Evolutionary conservation across 2,888 invertebrate genomes (phyloP).

Genomic region (Priapulus caudatus): DNA sequence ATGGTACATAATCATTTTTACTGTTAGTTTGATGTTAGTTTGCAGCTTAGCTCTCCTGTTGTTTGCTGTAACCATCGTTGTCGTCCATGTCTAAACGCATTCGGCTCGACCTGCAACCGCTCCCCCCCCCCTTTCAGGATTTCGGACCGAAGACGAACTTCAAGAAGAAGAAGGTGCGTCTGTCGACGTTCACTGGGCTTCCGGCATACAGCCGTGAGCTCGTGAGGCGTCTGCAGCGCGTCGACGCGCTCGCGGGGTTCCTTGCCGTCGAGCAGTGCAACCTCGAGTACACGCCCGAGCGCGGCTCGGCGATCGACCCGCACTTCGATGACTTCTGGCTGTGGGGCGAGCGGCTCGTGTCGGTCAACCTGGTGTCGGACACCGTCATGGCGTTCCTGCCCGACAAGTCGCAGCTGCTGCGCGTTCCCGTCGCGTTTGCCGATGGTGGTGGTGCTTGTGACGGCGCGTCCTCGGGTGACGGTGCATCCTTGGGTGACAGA

Average conservation of each 20-base stretch:
- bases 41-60: background rate
- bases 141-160: conserved; percentile 98
- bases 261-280: conserved; percentile 88
- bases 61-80: too few relatives aligned
- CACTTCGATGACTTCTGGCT: conserved; percentile 99
- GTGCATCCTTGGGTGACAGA: too few relatives aligned
- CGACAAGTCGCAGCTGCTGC: too few relatives aligned
- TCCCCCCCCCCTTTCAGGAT: conserved; percentile 56
- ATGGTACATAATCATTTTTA: background rate
- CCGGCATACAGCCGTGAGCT: conserved; percentile 65
- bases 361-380: conserved; percentile 70
- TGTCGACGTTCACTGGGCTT: conserved; percentile 71
- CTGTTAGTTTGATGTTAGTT: background rate
- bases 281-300: conserved; percentile 68
- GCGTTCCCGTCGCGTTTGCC: background rate
- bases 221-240: conserved; percentile 55
- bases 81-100: too few relatives aligned
- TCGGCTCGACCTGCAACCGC: too few relatives aligned
- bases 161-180: conserved; percentile 69
- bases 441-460: background rate
- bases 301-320: conserved; percentile 87
- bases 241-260: conserved; percentile 53
- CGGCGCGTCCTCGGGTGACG: too few relatives aligned
- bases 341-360: conserved; percentile 95
- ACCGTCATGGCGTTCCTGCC: conserved; percentile 66